Conservation (phyloP, 1,140 invertebrate genomes). For the Bombus confusus region DNA sequence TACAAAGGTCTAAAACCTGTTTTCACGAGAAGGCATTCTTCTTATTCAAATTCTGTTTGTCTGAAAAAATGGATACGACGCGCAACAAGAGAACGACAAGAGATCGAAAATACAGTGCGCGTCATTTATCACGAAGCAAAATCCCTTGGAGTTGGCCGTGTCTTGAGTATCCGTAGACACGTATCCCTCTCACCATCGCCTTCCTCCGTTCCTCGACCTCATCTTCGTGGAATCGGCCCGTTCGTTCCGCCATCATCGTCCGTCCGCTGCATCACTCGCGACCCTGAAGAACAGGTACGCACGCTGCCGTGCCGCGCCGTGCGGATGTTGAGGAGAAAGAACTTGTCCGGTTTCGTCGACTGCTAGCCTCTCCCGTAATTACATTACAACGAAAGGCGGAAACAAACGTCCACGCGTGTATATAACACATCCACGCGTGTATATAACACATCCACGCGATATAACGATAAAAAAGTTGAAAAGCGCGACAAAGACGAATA, state of each 20-base stretch:
- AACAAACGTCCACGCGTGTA: not conserved
- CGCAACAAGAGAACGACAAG: no score
- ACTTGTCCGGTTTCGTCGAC: conserved; percentile 64
- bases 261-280: conserved; percentile 27
- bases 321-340: conserved; percentile 31
- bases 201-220: conserved; percentile 22
- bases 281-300: conserved; percentile 45
- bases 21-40: not conserved
- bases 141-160: not conserved
- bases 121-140: conserved; percentile 10
- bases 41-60: not conserved
- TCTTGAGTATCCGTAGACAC: not conserved
- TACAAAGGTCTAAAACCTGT: not conserved
- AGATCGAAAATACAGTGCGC: not conserved
- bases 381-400: conserved; percentile 42
- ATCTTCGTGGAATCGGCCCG: conserved; percentile 25
- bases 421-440: not conserved
- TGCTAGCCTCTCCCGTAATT: conserved; percentile 50
- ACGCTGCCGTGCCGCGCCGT: conserved; percentile 11
- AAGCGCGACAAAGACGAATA: not conserved
- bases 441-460: not conserved
- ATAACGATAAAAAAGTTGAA: not conserved
- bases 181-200: not conserved
- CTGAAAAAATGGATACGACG: not conserved
- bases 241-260: conserved; percentile 4